Evolutionary conservation across 2,888 invertebrate genomes (phyloP).

Genomic region (Drosophila histrio): DNA sequence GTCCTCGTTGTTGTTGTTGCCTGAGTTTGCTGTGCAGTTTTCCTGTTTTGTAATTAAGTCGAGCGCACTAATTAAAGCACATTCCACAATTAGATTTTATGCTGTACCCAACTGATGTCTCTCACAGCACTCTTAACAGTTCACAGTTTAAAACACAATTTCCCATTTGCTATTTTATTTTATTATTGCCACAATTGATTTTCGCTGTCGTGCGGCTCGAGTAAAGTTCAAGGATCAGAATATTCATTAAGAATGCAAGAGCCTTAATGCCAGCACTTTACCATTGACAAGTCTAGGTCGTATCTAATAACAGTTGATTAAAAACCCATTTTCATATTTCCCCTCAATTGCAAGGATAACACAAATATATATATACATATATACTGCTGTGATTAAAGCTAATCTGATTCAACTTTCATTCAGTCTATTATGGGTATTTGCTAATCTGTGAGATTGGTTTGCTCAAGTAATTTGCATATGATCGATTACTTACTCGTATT

Average conservation of each 20-base stretch:
- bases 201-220: conserved; percentile 9
- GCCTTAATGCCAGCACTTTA: conserved; percentile 8
- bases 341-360: not conserved
- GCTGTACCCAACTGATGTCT: conserved; percentile 28
- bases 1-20: conserved; percentile 17
- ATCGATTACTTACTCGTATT: conserved; percentile 13
- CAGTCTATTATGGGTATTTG: conserved; percentile 1
- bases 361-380: too few species aligned
- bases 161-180: not conserved
- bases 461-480: conserved; percentile 14
- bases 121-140: not conserved
- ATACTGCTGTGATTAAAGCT: conserved; percentile 11
- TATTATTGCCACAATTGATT: conserved; percentile 44
- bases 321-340: not conserved
- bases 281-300: conserved; percentile 40
- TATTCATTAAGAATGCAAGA: conserved; percentile 45
- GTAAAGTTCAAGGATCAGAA: conserved; percentile 43
- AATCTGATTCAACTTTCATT: conserved; percentile 10
- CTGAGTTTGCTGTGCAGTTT: conserved; percentile 55
- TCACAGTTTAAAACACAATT: conserved; percentile 8
- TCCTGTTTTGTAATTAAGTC: conserved; percentile 67
- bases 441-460: not conserved
- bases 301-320: conserved; percentile 32
- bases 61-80: conserved; percentile 65
- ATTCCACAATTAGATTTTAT: conserved; percentile 64